A percentile compares a stretch with the other conserved stretches of the same genome.
Conservation (phyloP, 2,113 vertebrate genomes). For the Crotalus horridus region DNA sequence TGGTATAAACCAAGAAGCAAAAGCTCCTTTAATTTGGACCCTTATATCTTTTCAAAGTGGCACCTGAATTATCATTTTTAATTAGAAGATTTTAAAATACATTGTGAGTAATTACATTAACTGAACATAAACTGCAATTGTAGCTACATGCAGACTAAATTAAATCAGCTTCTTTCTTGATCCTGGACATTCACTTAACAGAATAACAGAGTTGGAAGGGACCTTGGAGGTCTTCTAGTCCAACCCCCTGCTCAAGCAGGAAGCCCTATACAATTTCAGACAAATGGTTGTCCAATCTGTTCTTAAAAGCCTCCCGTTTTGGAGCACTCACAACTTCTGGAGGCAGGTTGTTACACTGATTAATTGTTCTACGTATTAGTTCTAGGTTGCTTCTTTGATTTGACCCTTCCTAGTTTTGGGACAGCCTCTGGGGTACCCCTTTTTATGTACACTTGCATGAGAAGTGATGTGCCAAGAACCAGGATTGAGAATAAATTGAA, state of each 20-base stretch:
- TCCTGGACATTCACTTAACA: not conserved
- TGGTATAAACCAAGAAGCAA: not conserved
- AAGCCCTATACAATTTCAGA: not conserved
- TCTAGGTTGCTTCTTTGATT: not conserved
- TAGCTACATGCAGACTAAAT: not conserved
- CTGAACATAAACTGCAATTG: not conserved
- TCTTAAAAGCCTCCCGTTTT: not conserved
- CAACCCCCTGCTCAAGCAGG: not conserved
- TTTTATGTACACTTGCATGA: not conserved
- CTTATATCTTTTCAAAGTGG: not conserved
- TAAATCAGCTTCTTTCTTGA: not conserved
- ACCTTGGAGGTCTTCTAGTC: not conserved
- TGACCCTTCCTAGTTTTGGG: not conserved
- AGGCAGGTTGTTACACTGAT: not conserved
- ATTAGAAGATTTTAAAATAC: not conserved
- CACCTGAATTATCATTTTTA: not conserved
- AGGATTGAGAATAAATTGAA: not conserved
- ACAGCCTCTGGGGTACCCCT: not conserved
- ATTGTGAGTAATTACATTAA: not conserved
- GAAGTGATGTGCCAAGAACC: not conserved
- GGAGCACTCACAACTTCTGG: not conserved
- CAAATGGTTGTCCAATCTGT: not conserved
- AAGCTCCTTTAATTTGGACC: not conserved
- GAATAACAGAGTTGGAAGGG: not conserved
- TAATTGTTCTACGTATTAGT: not conserved